A percentile compares a stretch with the other conserved stretches of the same genome.
phyloP scores from a whole-genome alignment of 2,113 vertebrate species.

The Lycaon pictus region DNA sequence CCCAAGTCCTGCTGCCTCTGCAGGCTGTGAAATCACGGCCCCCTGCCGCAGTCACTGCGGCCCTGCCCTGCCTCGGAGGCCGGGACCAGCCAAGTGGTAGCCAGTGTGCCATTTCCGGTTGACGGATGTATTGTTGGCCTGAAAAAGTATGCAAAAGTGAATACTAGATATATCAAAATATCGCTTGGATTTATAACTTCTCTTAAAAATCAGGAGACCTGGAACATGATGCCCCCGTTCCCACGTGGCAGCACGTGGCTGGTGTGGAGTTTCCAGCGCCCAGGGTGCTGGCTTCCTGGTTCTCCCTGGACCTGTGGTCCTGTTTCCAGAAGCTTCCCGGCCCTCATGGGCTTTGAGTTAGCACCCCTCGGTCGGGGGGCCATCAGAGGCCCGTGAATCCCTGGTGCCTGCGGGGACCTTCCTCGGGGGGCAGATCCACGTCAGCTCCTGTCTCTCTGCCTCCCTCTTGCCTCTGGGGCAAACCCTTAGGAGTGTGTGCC shows the following conservation, averaged over 20 bases:
- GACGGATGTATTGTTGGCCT: background rate
- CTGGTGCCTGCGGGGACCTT: background rate
- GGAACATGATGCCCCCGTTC: background rate
- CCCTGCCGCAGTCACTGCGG: fast-evolving
- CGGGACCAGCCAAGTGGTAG: background rate
- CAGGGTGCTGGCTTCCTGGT: background rate
- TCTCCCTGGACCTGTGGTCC: background rate
- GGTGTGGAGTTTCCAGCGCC: background rate
- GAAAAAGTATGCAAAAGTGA: background rate
- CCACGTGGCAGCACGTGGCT: background rate
- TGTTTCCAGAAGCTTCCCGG: background rate
- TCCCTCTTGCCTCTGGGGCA: background rate
- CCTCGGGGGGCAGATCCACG: too few relatives aligned
- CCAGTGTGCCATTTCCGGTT: background rate
- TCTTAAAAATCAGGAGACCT: background rate
- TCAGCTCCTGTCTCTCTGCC: background rate
- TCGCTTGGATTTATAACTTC: background rate
- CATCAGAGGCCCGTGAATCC: background rate
- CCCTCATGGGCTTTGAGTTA: background rate
- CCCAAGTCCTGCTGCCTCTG: background rate
- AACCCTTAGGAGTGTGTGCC: background rate
- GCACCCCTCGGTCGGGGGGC: background rate
- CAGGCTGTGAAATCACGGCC: background rate
- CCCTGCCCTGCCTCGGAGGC: background rate
- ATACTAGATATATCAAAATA: background rate